Percentiles rank a stretch among this genome's conserved stretches.
These are phyloP conservation scores for Orchestia grillus DNA, from an alignment of 1,140 invertebrate species.

Conservation along the genomic window DNA sequence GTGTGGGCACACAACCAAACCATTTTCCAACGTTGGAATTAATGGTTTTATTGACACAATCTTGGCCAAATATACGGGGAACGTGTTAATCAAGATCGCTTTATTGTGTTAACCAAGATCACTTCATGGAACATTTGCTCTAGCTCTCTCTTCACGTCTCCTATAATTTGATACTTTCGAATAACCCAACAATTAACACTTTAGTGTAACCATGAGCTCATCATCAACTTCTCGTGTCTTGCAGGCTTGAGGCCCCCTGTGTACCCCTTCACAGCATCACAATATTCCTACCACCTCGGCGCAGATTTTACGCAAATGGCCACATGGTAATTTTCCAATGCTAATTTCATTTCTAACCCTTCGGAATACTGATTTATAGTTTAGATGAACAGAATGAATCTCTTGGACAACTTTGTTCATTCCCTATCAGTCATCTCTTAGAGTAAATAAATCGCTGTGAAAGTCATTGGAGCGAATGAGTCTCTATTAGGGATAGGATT, in stretches of 20 bases:
- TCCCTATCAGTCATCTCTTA: not conserved
- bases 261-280: conserved; percentile 61
- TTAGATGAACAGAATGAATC: not conserved
- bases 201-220: not conserved
- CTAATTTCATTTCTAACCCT: not conserved
- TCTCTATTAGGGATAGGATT: not conserved
- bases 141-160: not conserved
- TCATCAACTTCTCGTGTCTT: not conserved
- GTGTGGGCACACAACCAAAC: too few species aligned
- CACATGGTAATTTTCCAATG: not conserved
- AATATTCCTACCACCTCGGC: conserved; percentile 57
- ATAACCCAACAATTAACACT: not conserved
- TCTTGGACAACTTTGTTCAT: not conserved
- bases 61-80: too few species aligned
- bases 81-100: too few species aligned
- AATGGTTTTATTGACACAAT: too few species aligned
- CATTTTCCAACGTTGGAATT: too few species aligned
- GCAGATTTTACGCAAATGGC: conserved; percentile 57
- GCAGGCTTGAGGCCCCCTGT: conserved; percentile 53
- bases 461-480: not conserved
- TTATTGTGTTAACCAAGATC: too few species aligned
- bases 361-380: not conserved
- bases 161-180: not conserved
- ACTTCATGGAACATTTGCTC: too few species aligned
- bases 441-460: not conserved